Base-by-base conservation (phyloP, 1,140 invertebrate species). In the Scaptomyza montana region DNA sequence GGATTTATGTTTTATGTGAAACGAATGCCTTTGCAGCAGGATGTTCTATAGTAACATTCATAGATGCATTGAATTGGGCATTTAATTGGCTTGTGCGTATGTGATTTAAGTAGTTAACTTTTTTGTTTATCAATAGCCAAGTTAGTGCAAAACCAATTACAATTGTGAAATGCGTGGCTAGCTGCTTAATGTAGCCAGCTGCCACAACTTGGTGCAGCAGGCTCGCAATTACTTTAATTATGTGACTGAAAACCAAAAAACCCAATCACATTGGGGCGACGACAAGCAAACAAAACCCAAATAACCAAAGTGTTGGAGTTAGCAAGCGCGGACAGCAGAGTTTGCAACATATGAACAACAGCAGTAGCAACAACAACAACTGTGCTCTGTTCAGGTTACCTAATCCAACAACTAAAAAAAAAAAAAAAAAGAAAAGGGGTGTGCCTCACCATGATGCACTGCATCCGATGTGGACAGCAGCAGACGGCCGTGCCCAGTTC, bases 161-260 rank as follows among this genome's bases (percentile, higher is more conserved):
- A 69, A 70, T 74, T 74, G 71, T 63, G 65, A 70, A 74, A 69
- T 70, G 66, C 66, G 68, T 41, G 39, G 16, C 16, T 16, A 16
- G 16, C 21, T 21, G 21, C 21, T 21, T 21, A 21, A 21, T 21
- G 21, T 21, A 21, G 21, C 21, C 21, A 21, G 12, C 56, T 63
- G 71, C 71, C 57, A 74, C 71, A 63, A 69, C 41, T 56, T 66
- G 41, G 39, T 67, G 56, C 55, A 67, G 30, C 70, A 36, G 45
- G 47, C 56, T 62, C 66, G 67, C 72, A 74, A 74, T 74, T 74
- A 70, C 67, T 74, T 74, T 70, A 74, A 74, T 74, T 74, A 74
- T 74, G 72, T 67, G 66, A 70, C 70, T 54, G 64, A 60, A 69
- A 68, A 49, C 55, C 56, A 50, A 69, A 63, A 62, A 74, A 69